phyloP scores from a whole-genome alignment of 2,888 invertebrate genomes.

The Lochmaea crataegi region DNA sequence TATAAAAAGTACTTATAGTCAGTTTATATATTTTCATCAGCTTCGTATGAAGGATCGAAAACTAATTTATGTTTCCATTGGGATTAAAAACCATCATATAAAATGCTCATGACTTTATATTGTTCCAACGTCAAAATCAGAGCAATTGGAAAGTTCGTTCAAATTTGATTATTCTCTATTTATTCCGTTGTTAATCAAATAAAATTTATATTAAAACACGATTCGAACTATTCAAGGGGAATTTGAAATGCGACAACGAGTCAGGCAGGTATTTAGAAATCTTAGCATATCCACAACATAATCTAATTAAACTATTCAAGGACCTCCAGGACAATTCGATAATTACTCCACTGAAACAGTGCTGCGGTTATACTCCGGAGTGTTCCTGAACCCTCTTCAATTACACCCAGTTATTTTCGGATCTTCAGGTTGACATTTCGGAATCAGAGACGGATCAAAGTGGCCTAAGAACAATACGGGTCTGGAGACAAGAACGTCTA shows the following conservation, averaged over 20 bases:
- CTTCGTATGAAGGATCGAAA: too few species aligned
- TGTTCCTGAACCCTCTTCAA: constrained; percentile 34
- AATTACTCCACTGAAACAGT: constrained; percentile 19
- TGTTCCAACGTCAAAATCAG: not conserved
- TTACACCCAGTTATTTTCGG: constrained; percentile 7
- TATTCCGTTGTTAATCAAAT: not conserved
- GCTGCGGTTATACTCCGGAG: constrained; percentile 31
- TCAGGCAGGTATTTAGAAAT: constrained; percentile 24
- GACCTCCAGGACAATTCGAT: constrained; percentile 33
- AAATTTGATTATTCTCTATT: too few species aligned
- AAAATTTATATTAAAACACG: not conserved
- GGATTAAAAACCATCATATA: too few species aligned
- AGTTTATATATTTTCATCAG: too few species aligned
- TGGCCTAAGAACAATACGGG: not conserved
- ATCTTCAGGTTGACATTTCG: constrained; percentile 17
- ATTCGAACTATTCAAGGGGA: not conserved
- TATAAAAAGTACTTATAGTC: too few species aligned
- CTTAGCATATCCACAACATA: constrained; percentile 21
- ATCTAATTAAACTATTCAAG: constrained; percentile 35
- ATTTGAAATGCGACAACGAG: not conserved
- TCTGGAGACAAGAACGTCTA: not conserved
- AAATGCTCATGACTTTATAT: too few species aligned
- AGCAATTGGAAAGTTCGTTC: too few species aligned
- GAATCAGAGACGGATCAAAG: constrained; percentile 4
- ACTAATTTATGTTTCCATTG: too few species aligned